These are phyloP conservation scores for Pteromalus puparum DNA, from an alignment of 1,140 invertebrate species.

Conservation along the genomic window DNA sequence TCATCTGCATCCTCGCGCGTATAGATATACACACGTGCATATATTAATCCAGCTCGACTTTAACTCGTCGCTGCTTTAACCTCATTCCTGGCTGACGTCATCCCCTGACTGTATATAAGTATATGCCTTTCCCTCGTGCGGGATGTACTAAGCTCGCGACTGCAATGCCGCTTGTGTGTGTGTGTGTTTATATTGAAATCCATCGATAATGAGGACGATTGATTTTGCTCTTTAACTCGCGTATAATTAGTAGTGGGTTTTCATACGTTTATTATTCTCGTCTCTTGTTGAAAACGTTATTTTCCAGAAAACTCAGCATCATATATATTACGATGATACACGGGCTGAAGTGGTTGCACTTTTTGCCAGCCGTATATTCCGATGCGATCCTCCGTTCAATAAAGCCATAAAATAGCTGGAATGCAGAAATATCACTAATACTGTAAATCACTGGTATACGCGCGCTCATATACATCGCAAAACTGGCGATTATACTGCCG, in stretches of 20 bases:
- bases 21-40: not conserved
- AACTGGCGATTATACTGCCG: not conserved
- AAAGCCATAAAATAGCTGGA: slow-evolving; percentile 12
- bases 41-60: slow-evolving; percentile 37
- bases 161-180: not conserved
- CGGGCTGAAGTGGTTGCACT: not conserved
- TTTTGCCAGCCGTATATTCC: not conserved
- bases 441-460: not conserved
- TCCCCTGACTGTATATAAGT: not conserved
- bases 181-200: not conserved
- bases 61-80: slow-evolving; percentile 61
- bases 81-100: slow-evolving; percentile 72
- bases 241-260: too few relatives aligned
- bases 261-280: too few relatives aligned
- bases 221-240: not conserved
- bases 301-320: too few relatives aligned
- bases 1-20: slow-evolving; percentile 7
- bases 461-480: not conserved
- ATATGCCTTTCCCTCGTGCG: slow-evolving; percentile 68
- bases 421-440: slow-evolving; percentile 5
- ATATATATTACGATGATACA: not conserved
- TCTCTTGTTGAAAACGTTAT: too few relatives aligned
- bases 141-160: not conserved
- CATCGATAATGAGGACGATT: not conserved
- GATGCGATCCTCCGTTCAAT: not conserved